These are phyloP conservation scores for Ischnura elegans DNA, from an alignment of 2,888 invertebrate species.

Conservation along the genomic window DNA sequence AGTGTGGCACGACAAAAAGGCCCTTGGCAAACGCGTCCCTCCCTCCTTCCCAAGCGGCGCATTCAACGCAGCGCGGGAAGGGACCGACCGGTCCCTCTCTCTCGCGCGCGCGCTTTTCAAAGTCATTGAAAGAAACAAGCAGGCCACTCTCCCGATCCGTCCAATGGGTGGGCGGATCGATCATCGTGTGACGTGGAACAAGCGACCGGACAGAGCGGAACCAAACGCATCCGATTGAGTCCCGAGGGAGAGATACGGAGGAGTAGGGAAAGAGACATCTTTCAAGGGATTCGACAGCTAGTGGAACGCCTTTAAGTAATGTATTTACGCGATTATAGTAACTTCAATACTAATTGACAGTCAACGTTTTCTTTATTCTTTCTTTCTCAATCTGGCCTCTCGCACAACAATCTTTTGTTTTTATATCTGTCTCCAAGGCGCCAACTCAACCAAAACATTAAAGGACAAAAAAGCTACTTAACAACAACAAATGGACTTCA, in stretches of 20 bases:
- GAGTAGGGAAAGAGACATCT: background rate
- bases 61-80: background rate
- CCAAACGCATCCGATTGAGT: background rate
- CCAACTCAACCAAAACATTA: no score
- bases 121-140: background rate
- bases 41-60: background rate
- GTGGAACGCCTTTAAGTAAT: no score
- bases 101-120: background rate
- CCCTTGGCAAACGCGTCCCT: background rate
- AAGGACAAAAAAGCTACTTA: no score
- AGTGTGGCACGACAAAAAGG: conserved; percentile 7
- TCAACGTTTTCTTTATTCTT: no score
- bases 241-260: background rate
- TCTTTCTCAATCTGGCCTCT: no score
- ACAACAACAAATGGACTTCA: no score
- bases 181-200: background rate
- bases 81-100: background rate
- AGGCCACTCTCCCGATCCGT: background rate
- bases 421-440: no score
- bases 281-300: background rate
- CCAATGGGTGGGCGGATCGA: background rate
- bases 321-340: no score
- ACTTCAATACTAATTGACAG: no score
- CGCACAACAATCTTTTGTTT: no score
- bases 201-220: background rate